Evolutionary conservation across 2,797 vertebrate species (phyloP).

Genomic region (Huso huso): DNA sequence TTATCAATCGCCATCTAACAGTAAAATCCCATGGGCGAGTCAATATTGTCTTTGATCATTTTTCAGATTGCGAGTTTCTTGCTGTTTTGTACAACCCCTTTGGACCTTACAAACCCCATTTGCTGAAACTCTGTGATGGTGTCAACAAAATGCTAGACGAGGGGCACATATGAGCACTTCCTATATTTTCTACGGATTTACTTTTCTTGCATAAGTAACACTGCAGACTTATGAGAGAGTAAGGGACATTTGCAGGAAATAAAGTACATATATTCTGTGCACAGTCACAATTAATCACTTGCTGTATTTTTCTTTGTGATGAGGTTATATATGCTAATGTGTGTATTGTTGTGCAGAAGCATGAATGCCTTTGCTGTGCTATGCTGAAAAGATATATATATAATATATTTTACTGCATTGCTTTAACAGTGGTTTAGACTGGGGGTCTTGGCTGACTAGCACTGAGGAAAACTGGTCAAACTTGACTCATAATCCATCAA

Average conservation of each 20-base stretch:
- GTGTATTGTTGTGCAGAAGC: neutral
- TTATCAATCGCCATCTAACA: constrained; percentile 67
- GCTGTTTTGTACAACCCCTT: constrained; percentile 71
- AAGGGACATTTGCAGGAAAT: constrained; percentile 28
- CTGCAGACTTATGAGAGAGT: constrained; percentile 53
- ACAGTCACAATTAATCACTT: constrained; percentile 5
- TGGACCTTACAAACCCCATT: constrained; percentile 61
- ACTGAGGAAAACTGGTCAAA: neutral
- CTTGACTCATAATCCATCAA: neutral
- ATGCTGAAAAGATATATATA: neutral
- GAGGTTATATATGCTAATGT: neutral
- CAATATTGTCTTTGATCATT: constrained; percentile 68
- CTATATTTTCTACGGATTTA: neutral
- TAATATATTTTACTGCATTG: neutral
- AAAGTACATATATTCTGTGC: constrained; percentile 28
- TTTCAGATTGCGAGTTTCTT: constrained; percentile 71
- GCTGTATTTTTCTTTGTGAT: neutral
- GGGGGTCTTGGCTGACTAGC: neutral
- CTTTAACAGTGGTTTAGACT: neutral
- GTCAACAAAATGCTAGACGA: constrained; percentile 75
- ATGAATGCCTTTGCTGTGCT: neutral
- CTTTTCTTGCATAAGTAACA: constrained; percentile 23
- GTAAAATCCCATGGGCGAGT: constrained; percentile 68
- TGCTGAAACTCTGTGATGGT: constrained; percentile 69
- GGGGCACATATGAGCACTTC: constrained; percentile 56